A percentile compares a stretch with the other conserved stretches of the same genome.
phyloP scores from a whole-genome alignment of 2,888 invertebrate species.

The Ellobium chinense region DNA sequence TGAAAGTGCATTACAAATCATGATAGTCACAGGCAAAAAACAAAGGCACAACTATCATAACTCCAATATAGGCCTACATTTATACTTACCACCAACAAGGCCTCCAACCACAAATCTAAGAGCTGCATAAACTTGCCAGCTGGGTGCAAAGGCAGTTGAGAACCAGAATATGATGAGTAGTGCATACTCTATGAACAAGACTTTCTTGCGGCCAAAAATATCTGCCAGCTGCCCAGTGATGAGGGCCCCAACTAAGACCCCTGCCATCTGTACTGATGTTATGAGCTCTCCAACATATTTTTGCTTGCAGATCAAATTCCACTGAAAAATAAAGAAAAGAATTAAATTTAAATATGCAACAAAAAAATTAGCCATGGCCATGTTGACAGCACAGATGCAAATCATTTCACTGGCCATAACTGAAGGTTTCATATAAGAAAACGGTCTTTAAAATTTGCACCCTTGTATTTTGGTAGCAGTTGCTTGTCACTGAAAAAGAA shows the following conservation, averaged over 20 bases:
- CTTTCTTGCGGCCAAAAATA: conserved; percentile 70
- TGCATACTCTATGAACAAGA: conserved; percentile 67
- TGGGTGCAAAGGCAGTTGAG: conserved; percentile 67
- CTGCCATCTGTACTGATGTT: conserved; percentile 75
- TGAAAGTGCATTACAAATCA: too few species aligned
- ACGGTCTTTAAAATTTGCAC: too few species aligned
- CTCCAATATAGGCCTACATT: too few species aligned
- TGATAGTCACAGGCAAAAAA: too few species aligned
- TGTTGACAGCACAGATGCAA: too few species aligned
- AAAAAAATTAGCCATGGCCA: too few species aligned
- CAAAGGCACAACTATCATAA: too few species aligned
- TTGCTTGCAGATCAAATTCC: conserved; percentile 70
- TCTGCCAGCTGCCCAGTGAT: conserved; percentile 75
- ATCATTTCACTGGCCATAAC: too few species aligned
- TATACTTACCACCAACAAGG: conserved; percentile 74
- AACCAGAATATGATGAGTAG: conserved; percentile 69
- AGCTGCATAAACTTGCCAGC: conserved; percentile 74
- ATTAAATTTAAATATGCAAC: too few species aligned
- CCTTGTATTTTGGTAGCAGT: too few species aligned
- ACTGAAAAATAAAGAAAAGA: conserved; percentile 68
- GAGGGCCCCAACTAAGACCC: conserved; percentile 72
- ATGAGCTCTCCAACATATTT: conserved; percentile 65
- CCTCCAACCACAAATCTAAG: conserved; percentile 71
- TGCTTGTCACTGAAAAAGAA: too few species aligned
- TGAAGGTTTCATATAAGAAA: too few species aligned